These are phyloP conservation scores for Siniperca obscura DNA, from an alignment of 2,797 vertebrate genomes.

Conservation along the genomic window DNA sequence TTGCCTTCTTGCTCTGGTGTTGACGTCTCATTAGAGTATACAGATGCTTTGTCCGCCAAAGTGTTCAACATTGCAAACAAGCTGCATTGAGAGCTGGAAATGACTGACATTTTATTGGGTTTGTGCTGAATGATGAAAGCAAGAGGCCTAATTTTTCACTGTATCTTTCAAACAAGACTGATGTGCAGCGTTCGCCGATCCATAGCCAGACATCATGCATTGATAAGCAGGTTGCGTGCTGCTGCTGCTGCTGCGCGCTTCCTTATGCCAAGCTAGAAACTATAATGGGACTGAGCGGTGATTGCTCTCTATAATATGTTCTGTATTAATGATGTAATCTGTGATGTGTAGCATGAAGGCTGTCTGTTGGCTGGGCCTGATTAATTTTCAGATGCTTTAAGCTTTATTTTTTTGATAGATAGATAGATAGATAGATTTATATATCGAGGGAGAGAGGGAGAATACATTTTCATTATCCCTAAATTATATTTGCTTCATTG, in stretches of 20 bases:
- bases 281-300: constrained; percentile 54
- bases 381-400: constrained; percentile 31
- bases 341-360: constrained; percentile 46
- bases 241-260: constrained; percentile 48
- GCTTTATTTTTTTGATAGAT: too few species aligned
- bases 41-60: constrained; percentile 31
- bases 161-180: constrained; percentile 37
- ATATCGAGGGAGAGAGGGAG: not conserved
- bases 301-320: constrained; percentile 54
- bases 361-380: constrained; percentile 9
- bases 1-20: not conserved
- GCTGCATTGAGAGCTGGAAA: constrained; percentile 9
- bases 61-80: constrained; percentile 29
- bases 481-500: constrained; percentile 18
- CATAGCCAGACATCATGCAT: constrained; percentile 51
- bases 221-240: constrained; percentile 57
- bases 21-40: constrained; percentile 37
- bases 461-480: constrained; percentile 47
- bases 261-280: constrained; percentile 36
- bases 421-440: too few species aligned
- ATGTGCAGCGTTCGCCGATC: constrained; percentile 24
- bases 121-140: constrained; percentile 57
- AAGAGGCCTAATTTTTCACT: constrained; percentile 41
- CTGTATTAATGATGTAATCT: constrained; percentile 61
- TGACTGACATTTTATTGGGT: constrained; percentile 54